These are phyloP conservation scores for Crenuchus spilurus DNA, from an alignment of 2,797 vertebrate genomes.

Conservation along the genomic window DNA sequence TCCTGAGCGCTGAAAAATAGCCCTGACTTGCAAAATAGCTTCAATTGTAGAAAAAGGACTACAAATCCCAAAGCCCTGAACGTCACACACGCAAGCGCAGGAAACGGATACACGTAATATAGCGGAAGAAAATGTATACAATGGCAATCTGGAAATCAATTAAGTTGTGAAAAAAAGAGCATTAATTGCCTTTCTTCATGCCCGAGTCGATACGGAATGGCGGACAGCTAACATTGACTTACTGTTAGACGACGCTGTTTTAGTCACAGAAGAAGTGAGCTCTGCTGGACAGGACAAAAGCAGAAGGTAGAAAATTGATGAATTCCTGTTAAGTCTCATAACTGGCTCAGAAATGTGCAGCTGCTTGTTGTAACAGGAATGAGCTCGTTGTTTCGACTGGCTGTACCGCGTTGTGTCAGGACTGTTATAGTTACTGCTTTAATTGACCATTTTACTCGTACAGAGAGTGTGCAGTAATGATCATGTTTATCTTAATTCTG, in stretches of 20 bases:
- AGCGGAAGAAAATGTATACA: slow-evolving; percentile 66
- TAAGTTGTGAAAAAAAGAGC: slow-evolving; percentile 85
- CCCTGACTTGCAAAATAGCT: not conserved
- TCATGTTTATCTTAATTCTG: too few species aligned
- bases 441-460: not conserved
- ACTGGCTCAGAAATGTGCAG: not conserved
- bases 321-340: slow-evolving; percentile 48
- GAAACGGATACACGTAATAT: slow-evolving; percentile 69
- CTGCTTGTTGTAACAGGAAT: not conserved
- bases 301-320: slow-evolving; percentile 65
- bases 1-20: not conserved
- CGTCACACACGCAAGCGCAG: slow-evolving; percentile 56
- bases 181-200: slow-evolving; percentile 87
- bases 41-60: slow-evolving; percentile 50
- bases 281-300: slow-evolving; percentile 33
- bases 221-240: slow-evolving; percentile 68
- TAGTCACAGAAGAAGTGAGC: slow-evolving; percentile 33
- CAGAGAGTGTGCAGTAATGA: too few species aligned
- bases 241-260: slow-evolving; percentile 43
- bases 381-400: not conserved
- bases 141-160: slow-evolving; percentile 80
- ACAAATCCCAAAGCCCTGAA: slow-evolving; percentile 55
- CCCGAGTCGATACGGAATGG: slow-evolving; percentile 76
- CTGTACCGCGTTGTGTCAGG: not conserved
- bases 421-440: not conserved